Base-by-base conservation (phyloP, 1,140 invertebrate species). In the Lepidotrigona ventralis region DNA sequence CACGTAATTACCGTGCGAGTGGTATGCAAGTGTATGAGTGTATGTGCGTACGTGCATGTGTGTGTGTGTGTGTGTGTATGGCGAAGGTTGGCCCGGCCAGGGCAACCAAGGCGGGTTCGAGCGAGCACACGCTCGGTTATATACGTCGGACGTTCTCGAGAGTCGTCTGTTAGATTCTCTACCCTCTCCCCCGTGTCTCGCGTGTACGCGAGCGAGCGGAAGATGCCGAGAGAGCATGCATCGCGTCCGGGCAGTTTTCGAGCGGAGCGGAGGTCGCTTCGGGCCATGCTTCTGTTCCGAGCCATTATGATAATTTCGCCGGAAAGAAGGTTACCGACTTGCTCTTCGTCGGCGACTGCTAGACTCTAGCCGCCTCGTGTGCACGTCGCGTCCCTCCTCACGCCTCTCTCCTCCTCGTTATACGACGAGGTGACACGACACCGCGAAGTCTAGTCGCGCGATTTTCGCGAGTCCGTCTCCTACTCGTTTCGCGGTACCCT, bases 261-360 rank as follows among this genome's bases (percentile, higher is more conserved):
- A 70, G 46, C 73, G 79, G 83, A 85, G 66, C 63, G 53, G 72
- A 81, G 69, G 71, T 84, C n/a, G 91, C 91, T 89, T 72, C 87
- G 81, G 91, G 91, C 84, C 84, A 89, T 93, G 92, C 93, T 94
- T 94, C 92, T 92, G 93, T 94, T 93, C 89, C 88, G 88, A 93
- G 90, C 90, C 90, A 93, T 93, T 94, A 93, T 93, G 92, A 93
- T 93, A 93, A 93, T 93, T 93, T 92, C 88, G 90, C 85, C 88
- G 92, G 92, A 93, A 93, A 92, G 90, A 91, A 90, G 91, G 89
- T 91, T 92, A 91, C 91, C 91, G 87, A 80, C 87, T 88, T 46
- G 68, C 68, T 46, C 39, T 46, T 46, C 39, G 66, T 69, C 33
- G 19, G 1, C 39, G 68, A 70, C 68, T 70, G 39, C 39, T 46